These are phyloP conservation scores for Phymanthus crucifer DNA, from an alignment of 92 coral and sea anemone genomes.

Conservation along the genomic window DNA sequence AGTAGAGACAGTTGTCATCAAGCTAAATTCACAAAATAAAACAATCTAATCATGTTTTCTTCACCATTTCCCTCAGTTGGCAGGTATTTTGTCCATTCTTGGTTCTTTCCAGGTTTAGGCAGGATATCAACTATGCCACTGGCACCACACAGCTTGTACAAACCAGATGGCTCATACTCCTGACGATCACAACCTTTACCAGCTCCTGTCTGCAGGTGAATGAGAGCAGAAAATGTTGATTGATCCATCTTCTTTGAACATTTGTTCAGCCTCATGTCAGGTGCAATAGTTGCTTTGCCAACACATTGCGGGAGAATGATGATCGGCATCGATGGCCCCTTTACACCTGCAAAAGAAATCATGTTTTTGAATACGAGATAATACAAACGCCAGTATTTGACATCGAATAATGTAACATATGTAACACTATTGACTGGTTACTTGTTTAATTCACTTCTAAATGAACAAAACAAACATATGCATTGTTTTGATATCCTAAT, in stretches of 20 bases:
- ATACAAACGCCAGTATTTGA: too few relatives aligned
- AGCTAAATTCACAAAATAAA: too few relatives aligned
- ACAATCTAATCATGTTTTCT: not conserved
- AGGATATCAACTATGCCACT: slow-evolving; percentile 71
- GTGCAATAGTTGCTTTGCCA: slow-evolving; percentile 61
- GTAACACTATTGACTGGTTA: too few relatives aligned
- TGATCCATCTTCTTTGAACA: slow-evolving; percentile 57
- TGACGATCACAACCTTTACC: slow-evolving; percentile 92
- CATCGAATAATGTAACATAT: too few relatives aligned
- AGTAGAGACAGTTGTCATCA: too few relatives aligned
- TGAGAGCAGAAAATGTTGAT: slow-evolving; percentile 68
- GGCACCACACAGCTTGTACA: slow-evolving; percentile 80
- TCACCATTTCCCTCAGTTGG: not conserved
- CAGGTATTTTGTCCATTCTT: slow-evolving; percentile 63
- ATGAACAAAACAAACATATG: too few relatives aligned
- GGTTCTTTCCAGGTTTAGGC: slow-evolving; percentile 66
- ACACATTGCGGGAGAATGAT: slow-evolving; percentile 65
- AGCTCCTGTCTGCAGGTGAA: slow-evolving; percentile 56
- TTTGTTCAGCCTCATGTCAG: slow-evolving; percentile 64
- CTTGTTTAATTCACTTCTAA: too few relatives aligned
- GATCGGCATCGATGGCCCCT: slow-evolving; percentile 50
- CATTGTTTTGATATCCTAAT: too few relatives aligned
- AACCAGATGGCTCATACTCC: slow-evolving; percentile 77
- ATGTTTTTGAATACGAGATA: too few relatives aligned
- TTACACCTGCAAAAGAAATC: slow-evolving; percentile 60